Percentiles rank a stretch among this genome's conserved stretches.
Conservation (phyloP, 2,113 vertebrate species). For the Cariama cristata region DNA sequence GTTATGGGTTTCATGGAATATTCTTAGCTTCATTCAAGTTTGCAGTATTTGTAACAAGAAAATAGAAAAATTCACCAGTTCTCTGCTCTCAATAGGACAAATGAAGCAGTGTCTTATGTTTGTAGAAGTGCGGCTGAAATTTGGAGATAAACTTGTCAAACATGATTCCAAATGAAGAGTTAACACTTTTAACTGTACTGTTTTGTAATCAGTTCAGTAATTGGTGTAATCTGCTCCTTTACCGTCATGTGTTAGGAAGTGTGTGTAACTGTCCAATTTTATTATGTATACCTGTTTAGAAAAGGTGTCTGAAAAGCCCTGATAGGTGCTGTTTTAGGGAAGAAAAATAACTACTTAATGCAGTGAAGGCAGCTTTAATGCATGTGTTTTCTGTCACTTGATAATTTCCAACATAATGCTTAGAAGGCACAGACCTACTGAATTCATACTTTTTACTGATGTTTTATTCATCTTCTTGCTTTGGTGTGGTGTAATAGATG, state of each 20-base stretch:
- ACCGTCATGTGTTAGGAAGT: background rate
- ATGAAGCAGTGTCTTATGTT: background rate
- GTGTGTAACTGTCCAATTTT: background rate
- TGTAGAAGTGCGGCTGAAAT: background rate
- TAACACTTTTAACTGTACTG: background rate
- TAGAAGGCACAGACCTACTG: background rate
- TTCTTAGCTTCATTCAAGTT: background rate
- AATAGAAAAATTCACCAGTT: background rate
- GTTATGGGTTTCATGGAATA: background rate
- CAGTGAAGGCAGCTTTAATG: background rate
- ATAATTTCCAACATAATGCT: background rate
- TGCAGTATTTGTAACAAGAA: background rate
- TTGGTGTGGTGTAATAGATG: background rate
- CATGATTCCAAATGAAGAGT: background rate
- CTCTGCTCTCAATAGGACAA: background rate
- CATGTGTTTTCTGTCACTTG: background rate
- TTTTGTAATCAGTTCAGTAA: background rate
- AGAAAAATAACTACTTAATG: background rate
- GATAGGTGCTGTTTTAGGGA: background rate
- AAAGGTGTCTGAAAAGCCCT: background rate
- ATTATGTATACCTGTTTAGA: background rate
- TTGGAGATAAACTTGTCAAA: background rate
- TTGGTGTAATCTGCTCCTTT: background rate
- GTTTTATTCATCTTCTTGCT: background rate
- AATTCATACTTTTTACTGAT: background rate